Conservation (phyloP, 2,888 invertebrate species). For the Rhaphigaster nebulosa region DNA sequence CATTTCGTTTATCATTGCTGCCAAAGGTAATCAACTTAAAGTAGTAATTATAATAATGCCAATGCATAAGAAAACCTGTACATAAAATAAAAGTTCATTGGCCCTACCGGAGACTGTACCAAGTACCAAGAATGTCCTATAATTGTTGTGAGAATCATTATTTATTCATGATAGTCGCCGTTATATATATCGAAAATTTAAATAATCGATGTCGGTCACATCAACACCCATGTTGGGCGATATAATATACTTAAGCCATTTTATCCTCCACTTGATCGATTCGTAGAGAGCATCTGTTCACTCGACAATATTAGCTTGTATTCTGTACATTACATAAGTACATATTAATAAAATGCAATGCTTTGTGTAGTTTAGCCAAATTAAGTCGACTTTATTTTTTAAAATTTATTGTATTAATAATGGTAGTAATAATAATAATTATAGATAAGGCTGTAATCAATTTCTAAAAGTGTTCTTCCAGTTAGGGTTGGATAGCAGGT, state of each 20-base stretch:
- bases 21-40: too few species aligned
- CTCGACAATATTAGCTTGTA: slow-evolving; percentile 35
- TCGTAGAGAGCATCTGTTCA: neutral
- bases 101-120: too few species aligned
- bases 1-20: too few species aligned
- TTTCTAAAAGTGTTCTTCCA: slow-evolving; percentile 47
- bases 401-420: slow-evolving; percentile 1
- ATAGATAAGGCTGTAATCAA: slow-evolving; percentile 39
- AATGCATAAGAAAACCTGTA: too few species aligned
- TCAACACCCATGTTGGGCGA: neutral
- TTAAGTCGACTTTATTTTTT: neutral
- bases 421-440: neutral
- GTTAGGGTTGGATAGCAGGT: neutral
- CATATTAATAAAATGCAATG: neutral
- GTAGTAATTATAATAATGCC: too few species aligned
- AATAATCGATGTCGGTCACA: neutral
- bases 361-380: neutral
- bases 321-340: neutral
- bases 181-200: neutral
- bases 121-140: too few species aligned
- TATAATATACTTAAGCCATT: neutral
- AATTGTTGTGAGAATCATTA: neutral
- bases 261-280: slow-evolving; percentile 6
- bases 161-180: neutral
- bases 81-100: too few species aligned